Evolutionary conservation across 1,140 invertebrate species (phyloP).

Genomic region (Hypsibius dujardini): DNA sequence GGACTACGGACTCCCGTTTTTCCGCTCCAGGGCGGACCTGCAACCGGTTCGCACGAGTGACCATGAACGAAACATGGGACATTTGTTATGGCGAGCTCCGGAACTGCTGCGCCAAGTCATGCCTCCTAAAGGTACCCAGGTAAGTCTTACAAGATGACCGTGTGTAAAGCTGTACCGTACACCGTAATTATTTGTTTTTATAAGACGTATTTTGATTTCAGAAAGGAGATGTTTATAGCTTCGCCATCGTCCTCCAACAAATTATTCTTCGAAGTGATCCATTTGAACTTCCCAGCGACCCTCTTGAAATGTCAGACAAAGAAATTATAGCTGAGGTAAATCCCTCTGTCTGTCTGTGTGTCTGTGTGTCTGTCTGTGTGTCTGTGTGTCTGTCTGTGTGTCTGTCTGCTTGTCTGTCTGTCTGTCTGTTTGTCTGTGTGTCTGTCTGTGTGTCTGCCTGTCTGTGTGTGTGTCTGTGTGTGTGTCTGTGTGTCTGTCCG

Average conservation of each 20-base stretch:
- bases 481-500: no score
- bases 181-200: no score
- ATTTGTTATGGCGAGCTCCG: not conserved
- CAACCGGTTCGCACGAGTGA: not conserved
- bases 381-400: no score
- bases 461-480: no score
- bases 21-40: constrained; percentile 31
- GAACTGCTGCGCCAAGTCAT: not conserved
- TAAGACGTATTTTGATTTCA: constrained; percentile 49
- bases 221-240: constrained; percentile 83
- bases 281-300: constrained; percentile 50
- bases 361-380: no score
- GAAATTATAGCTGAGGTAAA: not conserved
- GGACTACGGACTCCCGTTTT: constrained; percentile 80
- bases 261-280: constrained; percentile 72
- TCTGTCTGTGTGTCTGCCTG: no score
- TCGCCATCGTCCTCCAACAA: constrained; percentile 84
- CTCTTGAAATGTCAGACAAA: not conserved
- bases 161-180: constrained; percentile 72
- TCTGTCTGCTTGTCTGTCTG: no score
- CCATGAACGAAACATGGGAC: not conserved
- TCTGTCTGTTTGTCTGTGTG: no score
- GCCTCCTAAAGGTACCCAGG: not conserved
- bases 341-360: not conserved
- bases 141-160: constrained; percentile 32